Conservation (phyloP, 2,113 vertebrate species). For the Pelecanus crispus region DNA sequence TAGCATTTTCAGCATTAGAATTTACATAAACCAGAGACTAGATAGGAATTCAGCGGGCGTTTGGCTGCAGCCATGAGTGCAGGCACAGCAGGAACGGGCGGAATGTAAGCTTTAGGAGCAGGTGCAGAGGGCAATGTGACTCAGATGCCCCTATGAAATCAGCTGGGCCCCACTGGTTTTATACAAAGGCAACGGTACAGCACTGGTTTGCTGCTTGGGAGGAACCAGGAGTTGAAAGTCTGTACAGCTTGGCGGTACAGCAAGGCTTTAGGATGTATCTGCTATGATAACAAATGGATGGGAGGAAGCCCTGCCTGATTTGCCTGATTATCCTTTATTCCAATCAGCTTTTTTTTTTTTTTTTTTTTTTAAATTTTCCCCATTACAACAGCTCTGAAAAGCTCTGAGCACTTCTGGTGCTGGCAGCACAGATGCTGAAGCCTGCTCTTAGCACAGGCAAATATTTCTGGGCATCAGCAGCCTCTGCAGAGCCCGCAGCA, state of each 20-base stretch:
- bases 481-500: background rate
- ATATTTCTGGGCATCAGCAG: background rate
- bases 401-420: background rate
- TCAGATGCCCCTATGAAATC: background rate
- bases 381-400: background rate
- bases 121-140: background rate
- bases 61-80: background rate
- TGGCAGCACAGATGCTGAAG: background rate
- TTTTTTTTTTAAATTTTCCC: too few species aligned
- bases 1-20: background rate
- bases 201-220: background rate
- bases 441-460: background rate
- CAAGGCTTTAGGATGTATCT: background rate
- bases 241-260: background rate
- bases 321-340: background rate
- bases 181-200: accelerated
- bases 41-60: background rate
- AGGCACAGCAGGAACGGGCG: background rate
- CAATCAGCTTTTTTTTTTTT: background rate
- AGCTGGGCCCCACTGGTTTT: background rate
- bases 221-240: background rate
- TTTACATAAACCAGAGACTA: background rate
- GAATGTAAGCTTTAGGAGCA: background rate
- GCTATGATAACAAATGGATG: background rate
- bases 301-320: background rate